phyloP scores from a whole-genome alignment of 2,888 invertebrate genomes.

The Ryuthela nishihirai region DNA sequence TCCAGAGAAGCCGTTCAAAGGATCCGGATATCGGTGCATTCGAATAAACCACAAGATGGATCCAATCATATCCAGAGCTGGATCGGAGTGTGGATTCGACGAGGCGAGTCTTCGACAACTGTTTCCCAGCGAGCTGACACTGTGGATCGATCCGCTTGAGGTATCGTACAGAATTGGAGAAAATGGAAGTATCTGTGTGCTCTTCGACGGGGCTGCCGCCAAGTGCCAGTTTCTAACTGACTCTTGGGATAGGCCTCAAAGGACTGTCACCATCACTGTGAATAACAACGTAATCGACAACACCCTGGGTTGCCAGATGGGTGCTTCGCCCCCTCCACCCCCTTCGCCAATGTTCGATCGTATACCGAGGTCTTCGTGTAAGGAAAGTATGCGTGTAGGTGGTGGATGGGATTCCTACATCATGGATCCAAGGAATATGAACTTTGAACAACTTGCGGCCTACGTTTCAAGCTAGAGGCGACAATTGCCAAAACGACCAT shows the following conservation, averaged over 20 bases:
- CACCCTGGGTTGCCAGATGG: neutral
- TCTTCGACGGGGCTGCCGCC: constrained; percentile 52
- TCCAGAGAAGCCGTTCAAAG: constrained; percentile 66
- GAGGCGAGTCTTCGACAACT: constrained; percentile 56
- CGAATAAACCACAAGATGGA: constrained; percentile 69
- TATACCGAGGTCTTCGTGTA: constrained; percentile 5
- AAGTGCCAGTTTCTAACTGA: neutral
- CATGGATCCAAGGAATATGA: constrained; percentile 22
- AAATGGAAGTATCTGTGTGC: constrained; percentile 61
- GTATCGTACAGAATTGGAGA: constrained; percentile 65
- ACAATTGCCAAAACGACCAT: constrained; percentile 25
- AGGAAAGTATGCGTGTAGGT: constrained; percentile 11
- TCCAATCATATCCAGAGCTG: constrained; percentile 63
- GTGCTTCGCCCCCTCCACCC: constrained; percentile 4
- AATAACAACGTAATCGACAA: constrained; percentile 2
- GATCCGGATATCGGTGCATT: constrained; percentile 68
- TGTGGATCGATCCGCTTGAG: constrained; percentile 73
- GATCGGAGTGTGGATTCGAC: constrained; percentile 61
- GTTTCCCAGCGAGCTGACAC: constrained; percentile 66
- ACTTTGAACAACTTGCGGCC: constrained; percentile 13
- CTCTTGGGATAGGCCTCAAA: neutral
- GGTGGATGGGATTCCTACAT: constrained; percentile 17
- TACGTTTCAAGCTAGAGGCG: constrained; percentile 32
- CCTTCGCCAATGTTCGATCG: constrained; percentile 14
- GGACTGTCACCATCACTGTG: constrained; percentile 3